These are phyloP conservation scores for Urocyon cinereoargenteus DNA, from an alignment of 2,797 vertebrate genomes.

Conservation along the genomic window DNA sequence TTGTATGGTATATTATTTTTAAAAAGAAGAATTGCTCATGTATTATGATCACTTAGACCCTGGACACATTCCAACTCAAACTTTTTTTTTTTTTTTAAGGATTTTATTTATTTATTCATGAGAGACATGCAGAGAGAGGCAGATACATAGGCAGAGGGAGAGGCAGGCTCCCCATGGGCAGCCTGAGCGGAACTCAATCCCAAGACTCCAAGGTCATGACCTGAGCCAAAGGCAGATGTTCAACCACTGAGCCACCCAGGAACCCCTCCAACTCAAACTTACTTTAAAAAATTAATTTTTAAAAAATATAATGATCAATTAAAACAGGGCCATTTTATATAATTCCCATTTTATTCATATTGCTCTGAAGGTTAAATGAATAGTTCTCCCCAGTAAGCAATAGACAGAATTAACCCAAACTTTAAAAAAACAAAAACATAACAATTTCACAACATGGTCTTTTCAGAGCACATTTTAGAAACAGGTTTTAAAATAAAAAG, in stretches of 20 bases:
- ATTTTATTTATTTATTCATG: too few species aligned
- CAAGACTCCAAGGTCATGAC: too few species aligned
- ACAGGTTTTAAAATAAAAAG: not conserved
- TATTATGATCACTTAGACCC: not conserved
- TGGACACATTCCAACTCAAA: not conserved
- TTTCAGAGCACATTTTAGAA: constrained; percentile 25
- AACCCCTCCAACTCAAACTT: too few species aligned
- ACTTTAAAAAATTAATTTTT: not conserved
- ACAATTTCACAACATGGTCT: not conserved
- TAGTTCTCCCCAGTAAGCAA: not conserved
- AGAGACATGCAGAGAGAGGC: too few species aligned
- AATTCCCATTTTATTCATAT: not conserved
- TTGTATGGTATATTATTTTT: not conserved
- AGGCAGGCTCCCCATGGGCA: too few species aligned
- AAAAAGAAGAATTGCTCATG: not conserved
- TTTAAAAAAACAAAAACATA: not conserved
- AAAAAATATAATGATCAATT: not conserved
- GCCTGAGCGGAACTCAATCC: too few species aligned
- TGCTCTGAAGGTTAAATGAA: constrained; percentile 15
- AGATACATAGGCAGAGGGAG: too few species aligned
- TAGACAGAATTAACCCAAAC: not conserved
- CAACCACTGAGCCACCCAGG: too few species aligned
- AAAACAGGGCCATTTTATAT: constrained; percentile 10
- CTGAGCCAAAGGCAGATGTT: too few species aligned
- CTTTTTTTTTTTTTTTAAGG: too few species aligned